Evolutionary conservation across 1,140 invertebrate genomes (phyloP).

Genomic region (Calliphora vicina): DNA sequence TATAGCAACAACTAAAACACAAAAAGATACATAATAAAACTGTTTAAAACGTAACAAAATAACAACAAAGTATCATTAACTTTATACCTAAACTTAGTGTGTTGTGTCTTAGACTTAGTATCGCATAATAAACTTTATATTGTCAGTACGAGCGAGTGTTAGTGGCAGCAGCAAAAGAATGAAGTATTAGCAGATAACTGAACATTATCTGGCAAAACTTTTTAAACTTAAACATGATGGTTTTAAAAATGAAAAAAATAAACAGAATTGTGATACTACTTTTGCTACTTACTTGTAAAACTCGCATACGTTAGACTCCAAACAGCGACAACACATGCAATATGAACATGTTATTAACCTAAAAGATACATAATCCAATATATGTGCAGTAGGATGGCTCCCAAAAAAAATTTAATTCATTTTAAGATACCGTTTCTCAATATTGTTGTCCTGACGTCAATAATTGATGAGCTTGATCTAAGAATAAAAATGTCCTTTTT

Average conservation of each 20-base stretch:
- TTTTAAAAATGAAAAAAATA: not conserved
- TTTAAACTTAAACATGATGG: not conserved
- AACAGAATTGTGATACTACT: not conserved
- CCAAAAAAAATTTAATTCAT: no score
- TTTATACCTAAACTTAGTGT: not conserved
- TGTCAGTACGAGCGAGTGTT: not conserved
- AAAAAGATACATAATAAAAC: not conserved
- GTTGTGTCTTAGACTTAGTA: not conserved
- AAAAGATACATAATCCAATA: no score
- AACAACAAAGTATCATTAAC: constrained; percentile 10
- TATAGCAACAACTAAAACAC: no score
- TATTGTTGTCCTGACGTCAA: no score
- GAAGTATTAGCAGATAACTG: not conserved
- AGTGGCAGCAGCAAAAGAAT: not conserved
- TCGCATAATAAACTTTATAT: not conserved
- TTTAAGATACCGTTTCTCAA: no score
- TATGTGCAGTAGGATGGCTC: no score
- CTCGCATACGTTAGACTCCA: not conserved
- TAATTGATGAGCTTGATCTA: no score
- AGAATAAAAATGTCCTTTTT: no score
- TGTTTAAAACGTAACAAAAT: not conserved
- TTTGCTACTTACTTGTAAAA: not conserved
- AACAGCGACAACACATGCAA: not conserved
- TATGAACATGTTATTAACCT: not conserved
- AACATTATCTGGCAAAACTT: not conserved